Evolutionary conservation across 2,888 invertebrate species (phyloP).

Genomic region (Netelia inedita): DNA sequence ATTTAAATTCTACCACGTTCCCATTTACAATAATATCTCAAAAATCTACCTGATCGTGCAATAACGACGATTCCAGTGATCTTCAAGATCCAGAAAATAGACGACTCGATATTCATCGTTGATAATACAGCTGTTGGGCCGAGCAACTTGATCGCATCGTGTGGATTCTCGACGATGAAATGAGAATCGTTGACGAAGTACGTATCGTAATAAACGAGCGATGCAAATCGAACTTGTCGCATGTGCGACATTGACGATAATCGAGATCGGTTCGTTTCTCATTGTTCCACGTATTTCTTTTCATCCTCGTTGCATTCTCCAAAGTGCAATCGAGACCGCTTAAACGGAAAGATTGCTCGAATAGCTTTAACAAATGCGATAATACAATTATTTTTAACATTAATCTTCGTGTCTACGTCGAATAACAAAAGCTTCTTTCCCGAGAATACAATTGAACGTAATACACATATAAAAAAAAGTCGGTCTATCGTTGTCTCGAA

Average conservation of each 20-base stretch:
- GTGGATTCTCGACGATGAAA: slow-evolving; percentile 1
- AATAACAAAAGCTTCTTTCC: slow-evolving; percentile 18
- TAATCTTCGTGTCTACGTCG: too few species aligned
- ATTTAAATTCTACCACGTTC: too few species aligned
- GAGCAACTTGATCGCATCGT: not conserved
- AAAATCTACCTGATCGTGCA: slow-evolving; percentile 29
- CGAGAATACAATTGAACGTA: slow-evolving; percentile 48
- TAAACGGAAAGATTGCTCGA: not conserved
- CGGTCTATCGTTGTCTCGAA: slow-evolving; percentile 66
- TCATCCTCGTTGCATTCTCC: slow-evolving; percentile 5
- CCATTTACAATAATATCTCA: not conserved
- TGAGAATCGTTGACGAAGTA: slow-evolving; percentile 13
- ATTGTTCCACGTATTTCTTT: slow-evolving; percentile 39
- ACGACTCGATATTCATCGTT: slow-evolving; percentile 37
- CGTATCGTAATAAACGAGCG: slow-evolving; percentile 52
- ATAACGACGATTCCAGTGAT: slow-evolving; percentile 16
- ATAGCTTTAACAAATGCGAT: slow-evolving; percentile 25
- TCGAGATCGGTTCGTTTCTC: not conserved
- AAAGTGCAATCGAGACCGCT: not conserved
- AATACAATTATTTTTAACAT: too few species aligned
- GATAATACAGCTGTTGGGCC: not conserved
- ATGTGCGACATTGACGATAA: slow-evolving; percentile 56
- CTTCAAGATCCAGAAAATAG: slow-evolving; percentile 27
- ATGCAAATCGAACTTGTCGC: slow-evolving; percentile 54
- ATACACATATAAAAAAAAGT: not conserved